Percentiles rank a stretch among this genome's conserved stretches.
phyloP scores from a whole-genome alignment of 2,797 vertebrate species.

The Chelon labrosus region DNA sequence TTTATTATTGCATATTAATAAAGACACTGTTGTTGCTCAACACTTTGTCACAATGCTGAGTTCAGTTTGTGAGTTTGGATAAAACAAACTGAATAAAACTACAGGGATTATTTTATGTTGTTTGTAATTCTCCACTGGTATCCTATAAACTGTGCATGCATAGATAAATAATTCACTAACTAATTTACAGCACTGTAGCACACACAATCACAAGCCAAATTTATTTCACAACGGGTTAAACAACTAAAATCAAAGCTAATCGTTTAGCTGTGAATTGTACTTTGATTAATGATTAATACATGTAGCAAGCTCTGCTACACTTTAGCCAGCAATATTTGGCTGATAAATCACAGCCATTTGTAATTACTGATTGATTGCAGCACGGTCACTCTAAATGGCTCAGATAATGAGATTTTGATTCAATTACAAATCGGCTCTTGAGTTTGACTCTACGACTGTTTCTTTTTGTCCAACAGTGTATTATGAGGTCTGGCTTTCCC shows the following conservation, averaged over 20 bases:
- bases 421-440: constrained; percentile 42
- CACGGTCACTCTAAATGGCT: constrained; percentile 32
- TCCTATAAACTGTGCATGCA: background rate
- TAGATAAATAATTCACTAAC: background rate
- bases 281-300: constrained; percentile 9
- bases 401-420: constrained; percentile 52
- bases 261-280: constrained; percentile 2
- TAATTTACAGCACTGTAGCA: background rate
- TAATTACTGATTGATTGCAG: constrained; percentile 52
- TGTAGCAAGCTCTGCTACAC: background rate
- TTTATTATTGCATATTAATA: too few relatives aligned
- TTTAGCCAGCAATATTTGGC: constrained; percentile 34
- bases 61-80: too few relatives aligned
- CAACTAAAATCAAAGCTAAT: background rate
- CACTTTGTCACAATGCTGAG: too few relatives aligned
- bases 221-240: background rate
- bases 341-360: constrained; percentile 39
- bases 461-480: constrained; percentile 20
- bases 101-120: too few relatives aligned
- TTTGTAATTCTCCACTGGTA: too few relatives aligned
- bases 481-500: constrained; percentile 22
- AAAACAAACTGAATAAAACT: too few relatives aligned
- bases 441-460: constrained; percentile 28
- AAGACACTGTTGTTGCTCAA: too few relatives aligned
- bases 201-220: background rate